Conservation (phyloP, 2,113 vertebrate genomes). For the Toxotes chatareus region DNA sequence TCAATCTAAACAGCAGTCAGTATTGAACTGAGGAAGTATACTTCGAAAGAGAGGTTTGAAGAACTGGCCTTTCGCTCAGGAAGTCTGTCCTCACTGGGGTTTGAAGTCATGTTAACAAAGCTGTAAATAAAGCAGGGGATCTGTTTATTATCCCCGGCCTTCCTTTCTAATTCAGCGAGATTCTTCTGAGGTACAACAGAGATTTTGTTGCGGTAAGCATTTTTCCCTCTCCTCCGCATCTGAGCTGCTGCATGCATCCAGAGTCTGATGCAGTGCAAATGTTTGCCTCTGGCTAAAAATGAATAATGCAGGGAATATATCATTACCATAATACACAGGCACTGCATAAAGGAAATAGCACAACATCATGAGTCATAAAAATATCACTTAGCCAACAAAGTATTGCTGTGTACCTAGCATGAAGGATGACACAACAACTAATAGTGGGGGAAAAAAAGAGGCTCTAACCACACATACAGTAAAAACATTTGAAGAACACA, state of each 20-base stretch:
- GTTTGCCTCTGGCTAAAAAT: constrained; percentile 69
- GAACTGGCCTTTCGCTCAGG: constrained; percentile 35
- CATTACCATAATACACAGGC: constrained; percentile 76
- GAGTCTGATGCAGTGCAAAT: constrained; percentile 60
- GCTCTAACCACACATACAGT: too few species aligned
- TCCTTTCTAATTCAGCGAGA: constrained; percentile 42
- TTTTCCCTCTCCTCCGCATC: constrained; percentile 29
- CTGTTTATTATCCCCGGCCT: constrained; percentile 33
- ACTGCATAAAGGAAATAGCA: constrained; percentile 57
- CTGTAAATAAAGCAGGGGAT: constrained; percentile 51
- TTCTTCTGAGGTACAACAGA: constrained; percentile 25
- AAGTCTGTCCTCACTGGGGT: constrained; percentile 25
- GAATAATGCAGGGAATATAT: constrained; percentile 75
- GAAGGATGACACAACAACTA: constrained; percentile 33
- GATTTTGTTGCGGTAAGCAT: constrained; percentile 55
- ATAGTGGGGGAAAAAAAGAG: background rate
- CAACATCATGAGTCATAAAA: constrained; percentile 65
- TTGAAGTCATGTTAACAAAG: constrained; percentile 36
- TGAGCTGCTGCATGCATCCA: constrained; percentile 50
- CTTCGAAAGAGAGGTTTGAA: constrained; percentile 30
- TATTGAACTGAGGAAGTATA: constrained; percentile 41
- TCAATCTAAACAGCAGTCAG: constrained; percentile 43
- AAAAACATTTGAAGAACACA: background rate
- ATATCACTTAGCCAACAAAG: constrained; percentile 57
- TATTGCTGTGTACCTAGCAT: background rate